Evolutionary conservation across 2,797 vertebrate species (phyloP).

Genomic region (Siniperca obscura): DNA sequence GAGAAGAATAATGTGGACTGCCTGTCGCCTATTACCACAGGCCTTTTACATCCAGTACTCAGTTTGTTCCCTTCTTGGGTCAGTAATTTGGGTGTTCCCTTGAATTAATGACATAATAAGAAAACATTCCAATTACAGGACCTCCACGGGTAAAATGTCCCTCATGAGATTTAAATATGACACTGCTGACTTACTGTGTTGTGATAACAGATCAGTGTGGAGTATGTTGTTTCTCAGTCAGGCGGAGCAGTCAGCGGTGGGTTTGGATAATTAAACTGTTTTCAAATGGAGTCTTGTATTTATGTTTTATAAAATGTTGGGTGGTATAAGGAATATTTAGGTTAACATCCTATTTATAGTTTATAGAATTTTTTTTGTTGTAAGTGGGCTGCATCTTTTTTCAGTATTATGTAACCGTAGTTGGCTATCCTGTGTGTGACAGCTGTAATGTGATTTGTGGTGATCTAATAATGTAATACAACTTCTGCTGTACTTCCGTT

Average conservation of each 20-base stretch:
- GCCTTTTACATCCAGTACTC: neutral
- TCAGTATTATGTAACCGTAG: neutral
- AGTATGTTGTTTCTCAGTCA: neutral
- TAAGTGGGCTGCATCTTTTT: neutral
- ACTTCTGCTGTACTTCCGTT: constrained; percentile 7
- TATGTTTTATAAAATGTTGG: neutral
- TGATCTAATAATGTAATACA: constrained; percentile 22
- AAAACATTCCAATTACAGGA: constrained; percentile 7
- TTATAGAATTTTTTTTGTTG: neutral
- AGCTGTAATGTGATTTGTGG: neutral
- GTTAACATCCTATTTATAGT: constrained; percentile 6
- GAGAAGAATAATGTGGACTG: neutral
- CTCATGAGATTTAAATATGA: neutral
- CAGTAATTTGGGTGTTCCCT: constrained; percentile 3
- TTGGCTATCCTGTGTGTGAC: neutral
- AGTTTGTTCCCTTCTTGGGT: neutral
- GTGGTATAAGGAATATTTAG: constrained; percentile 11
- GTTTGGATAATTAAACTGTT: constrained; percentile 7
- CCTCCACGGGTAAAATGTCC: neutral
- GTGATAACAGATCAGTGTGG: neutral
- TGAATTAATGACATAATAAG: constrained; percentile 3
- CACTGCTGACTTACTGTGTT: neutral
- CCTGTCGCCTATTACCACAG: neutral
- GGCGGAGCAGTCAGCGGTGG: neutral
- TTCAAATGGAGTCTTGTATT: neutral